phyloP scores from a whole-genome alignment of 2,113 vertebrate genomes.

The Syngnathoides biaculeatus region DNA sequence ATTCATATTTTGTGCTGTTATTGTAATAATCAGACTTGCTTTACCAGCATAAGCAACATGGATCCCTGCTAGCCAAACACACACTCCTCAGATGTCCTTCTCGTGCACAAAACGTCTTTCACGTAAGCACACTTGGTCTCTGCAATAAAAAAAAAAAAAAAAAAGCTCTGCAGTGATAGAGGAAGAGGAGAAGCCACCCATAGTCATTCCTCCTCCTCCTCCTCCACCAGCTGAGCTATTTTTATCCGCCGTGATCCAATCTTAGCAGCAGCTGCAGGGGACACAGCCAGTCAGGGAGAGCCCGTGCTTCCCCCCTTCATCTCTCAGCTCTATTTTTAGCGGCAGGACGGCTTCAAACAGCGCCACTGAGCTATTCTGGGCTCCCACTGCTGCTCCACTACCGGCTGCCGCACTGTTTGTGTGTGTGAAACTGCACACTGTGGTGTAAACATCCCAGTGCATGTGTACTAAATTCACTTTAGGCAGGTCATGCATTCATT shows the following conservation, averaged over 20 bases:
- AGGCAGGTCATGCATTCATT: conserved; percentile 16
- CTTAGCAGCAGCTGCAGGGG: conserved; percentile 65
- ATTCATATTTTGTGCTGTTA: not conserved
- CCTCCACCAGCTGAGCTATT: conserved; percentile 61
- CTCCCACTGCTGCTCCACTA: conserved; percentile 36
- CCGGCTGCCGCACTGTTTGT: conserved; percentile 2
- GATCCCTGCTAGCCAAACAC: not conserved
- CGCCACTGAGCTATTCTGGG: conserved; percentile 67
- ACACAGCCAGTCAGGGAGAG: conserved; percentile 64
- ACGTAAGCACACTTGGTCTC: conserved; percentile 19
- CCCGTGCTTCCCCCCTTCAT: conserved; percentile 53
- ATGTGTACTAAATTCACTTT: conserved; percentile 9
- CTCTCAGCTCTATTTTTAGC: conserved; percentile 68
- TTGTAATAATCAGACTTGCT: not conserved
- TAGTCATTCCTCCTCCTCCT: conserved; percentile 5
- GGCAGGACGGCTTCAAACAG: conserved; percentile 50
- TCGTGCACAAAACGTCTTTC: not conserved
- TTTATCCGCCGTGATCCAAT: conserved; percentile 70
- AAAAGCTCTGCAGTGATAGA: conserved; percentile 44
- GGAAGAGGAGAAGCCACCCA: conserved; percentile 24
- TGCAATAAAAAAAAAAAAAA: conserved; percentile 26
- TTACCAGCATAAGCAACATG: not conserved
- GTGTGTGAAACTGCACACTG: conserved; percentile 17
- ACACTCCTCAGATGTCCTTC: not conserved
- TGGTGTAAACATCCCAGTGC: conserved; percentile 9